Percentiles rank a stretch among this genome's conserved stretches.
Conservation (phyloP, 1,140 invertebrate species). For the Aradophagus sp. region DNA sequence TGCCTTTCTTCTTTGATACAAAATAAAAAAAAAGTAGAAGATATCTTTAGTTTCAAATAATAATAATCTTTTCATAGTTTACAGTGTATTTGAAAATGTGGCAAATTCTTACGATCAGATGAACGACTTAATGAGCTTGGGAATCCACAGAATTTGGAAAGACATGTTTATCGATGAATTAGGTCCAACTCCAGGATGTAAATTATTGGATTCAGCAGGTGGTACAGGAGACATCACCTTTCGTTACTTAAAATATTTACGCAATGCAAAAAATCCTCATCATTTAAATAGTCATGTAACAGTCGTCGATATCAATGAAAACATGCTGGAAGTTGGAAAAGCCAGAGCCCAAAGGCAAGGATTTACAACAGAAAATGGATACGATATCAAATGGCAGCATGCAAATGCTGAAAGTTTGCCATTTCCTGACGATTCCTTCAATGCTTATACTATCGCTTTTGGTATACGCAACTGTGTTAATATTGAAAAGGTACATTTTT, state of each 20-base stretch:
- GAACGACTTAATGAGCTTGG: conserved; percentile 98
- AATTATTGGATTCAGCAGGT: conserved; percentile 95
- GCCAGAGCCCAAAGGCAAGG: conserved; percentile 79
- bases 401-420: conserved; percentile 94
- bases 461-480: conserved; percentile 97
- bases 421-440: conserved; percentile 86
- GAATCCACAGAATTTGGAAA: conserved; percentile 97
- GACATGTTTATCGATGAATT: conserved; percentile 92
- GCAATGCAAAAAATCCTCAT: conserved; percentile 72
- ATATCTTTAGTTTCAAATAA: conserved; percentile 8
- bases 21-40: too few relatives aligned
- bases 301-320: conserved; percentile 94
- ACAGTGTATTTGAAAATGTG: conserved; percentile 95
- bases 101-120: conserved; percentile 96
- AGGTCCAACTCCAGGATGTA: conserved; percentile 84
- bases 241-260: conserved; percentile 85
- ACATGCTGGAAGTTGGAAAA: conserved; percentile 96
- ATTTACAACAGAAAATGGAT: conserved; percentile 67
- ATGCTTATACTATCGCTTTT: conserved; percentile 98
- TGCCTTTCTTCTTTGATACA: neutral
- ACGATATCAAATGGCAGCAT: conserved; percentile 85
- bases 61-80: conserved; percentile 78
- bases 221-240: conserved; percentile 96
- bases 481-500: conserved; percentile 86
- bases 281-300: conserved; percentile 82